Conservation (phyloP, 1,140 invertebrate genomes). For the Drosophila suzukii region DNA sequence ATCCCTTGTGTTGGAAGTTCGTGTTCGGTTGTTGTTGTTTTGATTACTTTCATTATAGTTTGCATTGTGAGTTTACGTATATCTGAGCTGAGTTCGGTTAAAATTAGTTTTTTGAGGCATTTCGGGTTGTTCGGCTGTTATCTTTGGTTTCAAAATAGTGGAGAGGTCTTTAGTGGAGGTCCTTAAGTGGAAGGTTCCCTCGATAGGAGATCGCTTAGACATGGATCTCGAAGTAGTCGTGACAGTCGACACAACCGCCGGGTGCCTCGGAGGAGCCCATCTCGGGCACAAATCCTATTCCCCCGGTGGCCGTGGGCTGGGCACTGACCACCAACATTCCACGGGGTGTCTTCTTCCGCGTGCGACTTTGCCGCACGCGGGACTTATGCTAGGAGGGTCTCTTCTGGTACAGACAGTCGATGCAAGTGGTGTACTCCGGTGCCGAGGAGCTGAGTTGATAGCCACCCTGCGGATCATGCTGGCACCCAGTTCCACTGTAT, state of each 20-base stretch:
- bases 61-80: slow-evolving; percentile 68
- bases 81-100: slow-evolving; percentile 66
- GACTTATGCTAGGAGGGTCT: slow-evolving; percentile 87
- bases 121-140: slow-evolving; percentile 64
- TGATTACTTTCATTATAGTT: slow-evolving; percentile 37
- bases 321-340: slow-evolving; percentile 69
- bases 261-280: slow-evolving; percentile 42
- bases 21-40: slow-evolving; percentile 16
- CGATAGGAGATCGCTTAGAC: slow-evolving; percentile 53
- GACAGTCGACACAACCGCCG: slow-evolving; percentile 82
- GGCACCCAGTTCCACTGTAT: slow-evolving; percentile 39
- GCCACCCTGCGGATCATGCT: slow-evolving; percentile 69
- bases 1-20: slow-evolving; percentile 73
- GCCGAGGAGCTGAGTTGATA: slow-evolving; percentile 86
- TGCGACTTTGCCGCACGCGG: slow-evolving; percentile 84
- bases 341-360: slow-evolving; percentile 83
- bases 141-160: slow-evolving; percentile 53
- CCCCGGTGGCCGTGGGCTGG: slow-evolving; percentile 62
- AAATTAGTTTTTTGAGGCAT: slow-evolving; percentile 70
- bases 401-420: slow-evolving; percentile 87
- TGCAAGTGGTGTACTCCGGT: slow-evolving; percentile 88
- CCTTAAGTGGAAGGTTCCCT: too few species aligned
- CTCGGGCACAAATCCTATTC: slow-evolving; percentile 68
- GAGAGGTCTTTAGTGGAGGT: neutral
- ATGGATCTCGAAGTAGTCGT: slow-evolving; percentile 84